Evolutionary conservation across 2,113 vertebrate species (phyloP), one percentile per base, ranked within the genome.

Genomic region (Strix aluco): DNA sequence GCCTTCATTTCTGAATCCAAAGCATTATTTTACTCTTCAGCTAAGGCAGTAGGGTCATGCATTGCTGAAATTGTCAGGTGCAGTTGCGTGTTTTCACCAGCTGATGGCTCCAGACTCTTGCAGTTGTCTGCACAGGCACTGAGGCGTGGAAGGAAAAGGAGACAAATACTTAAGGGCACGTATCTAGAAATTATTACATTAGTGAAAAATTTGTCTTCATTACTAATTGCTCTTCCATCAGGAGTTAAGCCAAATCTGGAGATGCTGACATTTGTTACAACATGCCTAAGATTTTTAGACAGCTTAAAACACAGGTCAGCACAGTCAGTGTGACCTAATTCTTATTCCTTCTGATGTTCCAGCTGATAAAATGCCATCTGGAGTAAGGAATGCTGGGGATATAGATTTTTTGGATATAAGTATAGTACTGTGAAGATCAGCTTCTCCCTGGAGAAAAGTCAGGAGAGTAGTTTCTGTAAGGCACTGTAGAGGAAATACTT

Each of bases 31-130:
- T 32, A 8, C 32, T 57, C 30, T 71, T 44, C 55, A 63, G 59
- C 38, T 15, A 6, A 47, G 49, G 22, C 40, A 57, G 29, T 3
- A 34, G 11, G 54, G 36, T 26, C 14, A 0, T 20, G 25, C 17
- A 5, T 38, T 69, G 52, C 40, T 81, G 77, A 58, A 88, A 29
- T n/a, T 15, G 34, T 27, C 55, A 70, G 58, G 15, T 96, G 96
- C 83, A 90, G 67, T 98, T 97, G 81, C 86, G 13, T 0, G 1
- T 89, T 86, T 87, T 73, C 40, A 88, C 98, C 98, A 97, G 95
- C 57, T 96, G 98, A 78, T 97, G 98, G 98, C 97, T 40, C 71
- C 75, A 82, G 40, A 49, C 34, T n/a, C 75, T 88, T 86, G 42
- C 2, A 3, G 13, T n/a, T 95, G 47, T 73, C 12, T 94, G 5